Percentiles rank a stretch among this genome's conserved stretches.
phyloP scores from a whole-genome alignment of 1,140 invertebrate genomes.

The Drosophila bocki region DNA sequence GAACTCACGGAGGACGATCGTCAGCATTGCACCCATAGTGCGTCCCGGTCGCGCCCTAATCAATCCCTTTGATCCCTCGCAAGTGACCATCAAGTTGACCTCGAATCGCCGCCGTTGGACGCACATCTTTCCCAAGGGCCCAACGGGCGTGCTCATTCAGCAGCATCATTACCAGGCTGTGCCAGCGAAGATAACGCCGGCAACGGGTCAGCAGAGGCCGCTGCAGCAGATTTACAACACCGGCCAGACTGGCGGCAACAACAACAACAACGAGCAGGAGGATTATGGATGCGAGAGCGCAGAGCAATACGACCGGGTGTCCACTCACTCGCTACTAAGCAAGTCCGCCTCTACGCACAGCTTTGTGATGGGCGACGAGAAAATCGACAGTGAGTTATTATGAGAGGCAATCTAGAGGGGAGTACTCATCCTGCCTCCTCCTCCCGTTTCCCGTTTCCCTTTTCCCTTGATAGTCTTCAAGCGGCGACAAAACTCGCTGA shows the following conservation, averaged over 20 bases:
- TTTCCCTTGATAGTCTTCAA: conserved; percentile 54
- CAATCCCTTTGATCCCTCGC: conserved; percentile 98
- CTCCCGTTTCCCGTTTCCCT: not conserved
- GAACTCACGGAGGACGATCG: conserved; percentile 70
- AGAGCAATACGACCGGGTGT: conserved; percentile 68
- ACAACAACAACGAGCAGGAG: conserved; percentile 67
- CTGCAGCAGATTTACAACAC: conserved; percentile 28
- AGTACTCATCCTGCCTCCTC: not conserved
- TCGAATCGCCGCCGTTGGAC: conserved; percentile 98
- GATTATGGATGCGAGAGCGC: conserved; percentile 35
- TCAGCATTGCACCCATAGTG: conserved; percentile 86
- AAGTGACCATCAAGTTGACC: conserved; percentile 98
- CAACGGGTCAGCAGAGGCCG: conserved; percentile 18
- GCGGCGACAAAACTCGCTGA: conserved; percentile 67
- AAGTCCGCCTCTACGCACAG: conserved; percentile 57
- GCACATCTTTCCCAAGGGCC: conserved; percentile 98
- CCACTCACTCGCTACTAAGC: conserved; percentile 57
- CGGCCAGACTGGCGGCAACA: conserved; percentile 29
- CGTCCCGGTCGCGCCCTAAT: conserved; percentile 92
- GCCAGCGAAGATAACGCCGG: conserved; percentile 85
- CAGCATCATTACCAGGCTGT: conserved; percentile 96
- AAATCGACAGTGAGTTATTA: conserved; percentile 59
- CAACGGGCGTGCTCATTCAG: conserved; percentile 94
- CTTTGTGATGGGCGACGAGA: conserved; percentile 57
- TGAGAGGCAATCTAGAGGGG: not conserved